Conservation (phyloP, 1,140 invertebrate genomes). For the Steinernema khuongi region DNA sequence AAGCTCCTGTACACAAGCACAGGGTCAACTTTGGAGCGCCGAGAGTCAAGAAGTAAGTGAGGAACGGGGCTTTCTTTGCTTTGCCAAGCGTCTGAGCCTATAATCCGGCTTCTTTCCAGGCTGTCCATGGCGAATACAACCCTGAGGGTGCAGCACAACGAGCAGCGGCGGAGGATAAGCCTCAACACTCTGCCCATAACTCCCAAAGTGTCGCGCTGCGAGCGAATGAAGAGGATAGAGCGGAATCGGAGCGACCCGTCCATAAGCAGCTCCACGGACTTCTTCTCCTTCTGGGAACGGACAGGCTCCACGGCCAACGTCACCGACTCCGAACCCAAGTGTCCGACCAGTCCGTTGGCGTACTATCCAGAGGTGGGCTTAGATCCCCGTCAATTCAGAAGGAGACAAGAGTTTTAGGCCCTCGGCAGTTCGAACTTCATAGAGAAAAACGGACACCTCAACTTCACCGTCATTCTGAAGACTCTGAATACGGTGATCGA, state of each 20-base stretch:
- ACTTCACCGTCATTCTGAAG: constrained; percentile 81
- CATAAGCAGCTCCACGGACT: not conserved
- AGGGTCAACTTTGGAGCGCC: not conserved
- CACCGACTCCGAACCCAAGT: not conserved
- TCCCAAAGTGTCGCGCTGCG: constrained; percentile 29
- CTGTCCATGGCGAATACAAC: not conserved
- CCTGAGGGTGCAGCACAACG: constrained; percentile 25
- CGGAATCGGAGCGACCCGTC: not conserved
- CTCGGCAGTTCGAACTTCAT: constrained; percentile 85
- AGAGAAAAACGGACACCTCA: constrained; percentile 85
- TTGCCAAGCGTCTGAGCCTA: not conserved
- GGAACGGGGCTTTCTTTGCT: not conserved
- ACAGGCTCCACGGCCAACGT: not conserved
- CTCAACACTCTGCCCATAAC: constrained; percentile 43
- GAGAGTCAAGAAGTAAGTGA: not conserved
- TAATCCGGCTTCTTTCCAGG: not conserved
- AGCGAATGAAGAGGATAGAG: not conserved
- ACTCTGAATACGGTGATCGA: constrained; percentile 55
- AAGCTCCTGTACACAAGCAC: not conserved
- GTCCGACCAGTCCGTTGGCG: not conserved
- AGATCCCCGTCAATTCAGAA: not conserved
- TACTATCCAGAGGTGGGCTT: not conserved
- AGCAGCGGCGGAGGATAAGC: constrained; percentile 38
- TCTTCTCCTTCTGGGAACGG: constrained; percentile 1
- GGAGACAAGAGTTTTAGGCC: constrained; percentile 72